A percentile compares a stretch with the other conserved stretches of the same genome.
phyloP scores from a whole-genome alignment of 2,113 vertebrate genomes.

The Oreochromis aureus region DNA sequence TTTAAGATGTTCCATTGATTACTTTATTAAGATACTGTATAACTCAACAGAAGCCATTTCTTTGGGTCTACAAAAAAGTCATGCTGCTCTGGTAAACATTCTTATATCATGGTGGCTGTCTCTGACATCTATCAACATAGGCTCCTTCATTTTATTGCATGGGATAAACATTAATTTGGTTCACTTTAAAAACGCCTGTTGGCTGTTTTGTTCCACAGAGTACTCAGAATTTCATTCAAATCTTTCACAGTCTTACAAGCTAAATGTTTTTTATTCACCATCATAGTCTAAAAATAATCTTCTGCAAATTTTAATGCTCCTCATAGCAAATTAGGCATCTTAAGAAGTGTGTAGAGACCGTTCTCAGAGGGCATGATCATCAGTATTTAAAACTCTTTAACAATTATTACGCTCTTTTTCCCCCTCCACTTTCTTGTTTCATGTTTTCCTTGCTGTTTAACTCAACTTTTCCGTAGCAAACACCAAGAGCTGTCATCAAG shows the following conservation, averaged over 20 bases:
- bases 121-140: not conserved
- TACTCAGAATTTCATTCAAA: not conserved
- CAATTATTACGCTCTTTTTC: accelerated
- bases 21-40: not conserved
- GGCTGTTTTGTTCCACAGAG: not conserved
- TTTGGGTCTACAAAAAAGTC: not conserved
- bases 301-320: not conserved
- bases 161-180: not conserved
- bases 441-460: not conserved
- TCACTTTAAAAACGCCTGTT: not conserved
- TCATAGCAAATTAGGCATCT: not conserved
- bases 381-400: not conserved
- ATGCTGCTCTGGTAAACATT: not conserved
- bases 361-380: not conserved
- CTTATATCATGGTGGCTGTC: not conserved
- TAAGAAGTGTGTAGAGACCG: not conserved
- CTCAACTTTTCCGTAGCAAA: not conserved
- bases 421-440: not conserved
- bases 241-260: not conserved
- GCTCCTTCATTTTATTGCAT: not conserved
- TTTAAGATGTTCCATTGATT: not conserved
- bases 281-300: not conserved
- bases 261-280: not conserved
- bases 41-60: not conserved
- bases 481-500: not conserved